Conservation (phyloP, 2,888 invertebrate species). For the Tetropium fuscum region DNA sequence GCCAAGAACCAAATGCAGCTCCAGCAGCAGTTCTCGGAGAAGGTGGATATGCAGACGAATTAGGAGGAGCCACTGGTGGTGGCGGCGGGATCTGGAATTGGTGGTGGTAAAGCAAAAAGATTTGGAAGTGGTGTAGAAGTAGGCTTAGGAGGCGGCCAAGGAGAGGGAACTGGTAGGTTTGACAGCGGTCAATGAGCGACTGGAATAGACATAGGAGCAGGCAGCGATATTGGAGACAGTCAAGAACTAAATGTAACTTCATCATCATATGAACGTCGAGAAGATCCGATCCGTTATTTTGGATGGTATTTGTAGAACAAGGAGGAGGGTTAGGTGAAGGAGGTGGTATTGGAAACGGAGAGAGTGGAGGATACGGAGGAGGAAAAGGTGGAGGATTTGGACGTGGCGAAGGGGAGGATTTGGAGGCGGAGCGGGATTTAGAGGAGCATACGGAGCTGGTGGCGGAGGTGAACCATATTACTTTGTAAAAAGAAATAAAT, state of each 20-base stretch:
- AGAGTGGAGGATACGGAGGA: background rate
- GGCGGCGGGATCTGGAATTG: too few relatives aligned
- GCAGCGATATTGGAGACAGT: background rate
- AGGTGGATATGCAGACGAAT: too few relatives aligned
- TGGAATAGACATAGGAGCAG: slow-evolving; percentile 10
- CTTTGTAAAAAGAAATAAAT: too few relatives aligned
- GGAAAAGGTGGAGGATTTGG: slow-evolving; percentile 10
- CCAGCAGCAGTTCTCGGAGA: too few relatives aligned
- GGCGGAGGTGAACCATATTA: too few relatives aligned
- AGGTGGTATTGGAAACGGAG: slow-evolving; percentile 11
- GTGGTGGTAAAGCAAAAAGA: slow-evolving; percentile 7
- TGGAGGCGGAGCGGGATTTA: background rate
- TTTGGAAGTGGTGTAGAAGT: slow-evolving; percentile 21
- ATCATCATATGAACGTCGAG: too few relatives aligned
- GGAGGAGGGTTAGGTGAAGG: slow-evolving; percentile 41
- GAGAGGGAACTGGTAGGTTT: slow-evolving; percentile 44
- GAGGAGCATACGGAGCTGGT: slow-evolving; percentile 31
- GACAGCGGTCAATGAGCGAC: too few relatives aligned
- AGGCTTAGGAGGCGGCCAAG: slow-evolving; percentile 14
- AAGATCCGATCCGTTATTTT: slow-evolving; percentile 30
- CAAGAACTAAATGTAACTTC: slow-evolving; percentile 21
- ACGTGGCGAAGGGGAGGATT: slow-evolving; percentile 27
- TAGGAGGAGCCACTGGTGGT: too few relatives aligned
- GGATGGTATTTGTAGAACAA: too few relatives aligned
- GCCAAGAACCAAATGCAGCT: too few relatives aligned